phyloP scores from a whole-genome alignment of 92 coral and sea anemone genomes.

The Palythoa grandiflora region DNA sequence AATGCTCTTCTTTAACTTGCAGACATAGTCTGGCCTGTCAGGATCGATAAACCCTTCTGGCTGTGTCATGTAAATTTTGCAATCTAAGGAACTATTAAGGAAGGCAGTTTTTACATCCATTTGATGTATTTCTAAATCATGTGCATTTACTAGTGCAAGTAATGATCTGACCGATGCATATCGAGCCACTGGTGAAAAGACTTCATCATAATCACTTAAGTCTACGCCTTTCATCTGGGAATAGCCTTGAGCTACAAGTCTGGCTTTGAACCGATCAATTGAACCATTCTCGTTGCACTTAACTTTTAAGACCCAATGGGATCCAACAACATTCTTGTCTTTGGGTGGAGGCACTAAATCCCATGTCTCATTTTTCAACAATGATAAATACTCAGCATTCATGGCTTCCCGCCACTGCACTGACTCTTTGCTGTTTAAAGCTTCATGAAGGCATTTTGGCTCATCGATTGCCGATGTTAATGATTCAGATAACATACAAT shows the following conservation, averaged over 20 bases:
- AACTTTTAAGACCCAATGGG: slow-evolving; percentile 60
- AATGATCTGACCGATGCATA: slow-evolving; percentile 61
- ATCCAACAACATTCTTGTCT: slow-evolving; percentile 57
- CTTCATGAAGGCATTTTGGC: slow-evolving; percentile 21
- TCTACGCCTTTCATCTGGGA: slow-evolving; percentile 50
- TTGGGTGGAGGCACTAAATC: slow-evolving; percentile 60
- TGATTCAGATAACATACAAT: slow-evolving; percentile 14
- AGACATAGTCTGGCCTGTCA: slow-evolving; percentile 65
- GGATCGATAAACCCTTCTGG: slow-evolving; percentile 80
- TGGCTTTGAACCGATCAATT: slow-evolving; percentile 61
- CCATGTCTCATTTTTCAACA: slow-evolving; percentile 52
- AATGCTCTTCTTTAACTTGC: too few species aligned
- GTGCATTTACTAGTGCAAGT: slow-evolving; percentile 71
- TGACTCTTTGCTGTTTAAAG: slow-evolving; percentile 34
- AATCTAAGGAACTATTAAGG: slow-evolving; percentile 65
- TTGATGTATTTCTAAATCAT: slow-evolving; percentile 68
- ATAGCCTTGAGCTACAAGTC: slow-evolving; percentile 53
- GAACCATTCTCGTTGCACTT: slow-evolving; percentile 59
- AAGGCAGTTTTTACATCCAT: slow-evolving; percentile 78
- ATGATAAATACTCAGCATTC: slow-evolving; percentile 40
- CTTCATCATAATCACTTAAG: slow-evolving; percentile 53
- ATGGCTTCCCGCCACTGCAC: slow-evolving; percentile 53
- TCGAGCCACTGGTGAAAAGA: slow-evolving; percentile 65
- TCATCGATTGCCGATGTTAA: slow-evolving; percentile 17
- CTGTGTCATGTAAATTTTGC: slow-evolving; percentile 73